Conservation (phyloP, 2,113 vertebrate species). For the Casuarius casuarius region DNA sequence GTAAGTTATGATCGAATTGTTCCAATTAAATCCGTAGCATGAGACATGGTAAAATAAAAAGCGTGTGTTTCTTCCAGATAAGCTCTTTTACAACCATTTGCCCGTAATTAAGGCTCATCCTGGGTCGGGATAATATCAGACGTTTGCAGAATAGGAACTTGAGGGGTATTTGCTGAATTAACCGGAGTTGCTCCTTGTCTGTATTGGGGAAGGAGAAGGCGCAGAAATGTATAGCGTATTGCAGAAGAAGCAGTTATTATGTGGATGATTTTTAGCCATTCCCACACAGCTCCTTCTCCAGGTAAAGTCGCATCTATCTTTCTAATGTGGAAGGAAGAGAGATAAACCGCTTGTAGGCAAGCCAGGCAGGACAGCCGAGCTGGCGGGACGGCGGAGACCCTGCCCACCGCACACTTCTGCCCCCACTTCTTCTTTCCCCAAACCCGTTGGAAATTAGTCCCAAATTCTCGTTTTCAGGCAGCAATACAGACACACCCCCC, state of each 20-base stretch:
- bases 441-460: not conserved
- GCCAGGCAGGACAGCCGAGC: not conserved
- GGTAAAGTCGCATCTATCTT: slow-evolving; percentile 20
- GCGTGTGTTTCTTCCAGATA: not conserved
- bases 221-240: not conserved
- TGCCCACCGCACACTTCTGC: not conserved
- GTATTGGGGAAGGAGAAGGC: not conserved
- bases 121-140: not conserved
- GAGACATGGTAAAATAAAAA: not conserved
- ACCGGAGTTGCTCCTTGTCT: not conserved
- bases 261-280: not conserved
- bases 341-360: not conserved
- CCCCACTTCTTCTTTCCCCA: not conserved
- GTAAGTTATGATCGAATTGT: slow-evolving; percentile 12
- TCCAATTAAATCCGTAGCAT: slow-evolving; percentile 46
- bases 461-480: not conserved
- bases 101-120: not conserved
- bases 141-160: not conserved
- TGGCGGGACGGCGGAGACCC: not conserved
- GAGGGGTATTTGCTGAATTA: not conserved
- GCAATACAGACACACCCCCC: not conserved
- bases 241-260: not conserved
- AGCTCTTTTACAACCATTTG: not conserved
- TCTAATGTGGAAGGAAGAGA: not conserved
- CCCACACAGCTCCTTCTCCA: not conserved